Conservation (phyloP, 2,888 invertebrate species). For the Mactromeris polynyma region DNA sequence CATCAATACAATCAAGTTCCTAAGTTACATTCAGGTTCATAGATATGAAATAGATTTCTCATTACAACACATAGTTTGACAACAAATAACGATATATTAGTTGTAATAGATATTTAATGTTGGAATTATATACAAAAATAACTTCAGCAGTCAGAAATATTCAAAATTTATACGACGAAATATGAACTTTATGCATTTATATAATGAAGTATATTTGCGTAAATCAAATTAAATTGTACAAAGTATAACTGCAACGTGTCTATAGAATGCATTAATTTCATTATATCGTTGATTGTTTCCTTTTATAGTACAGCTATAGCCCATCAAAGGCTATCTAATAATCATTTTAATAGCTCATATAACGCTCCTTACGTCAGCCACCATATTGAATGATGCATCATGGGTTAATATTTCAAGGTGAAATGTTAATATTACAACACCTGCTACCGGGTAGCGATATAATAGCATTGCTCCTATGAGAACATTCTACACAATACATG, state of each 20-base stretch:
- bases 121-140: background rate
- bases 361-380: background rate
- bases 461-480: background rate
- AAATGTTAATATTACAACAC: constrained; percentile 15
- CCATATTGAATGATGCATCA: background rate
- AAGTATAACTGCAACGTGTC: background rate
- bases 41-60: background rate
- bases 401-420: constrained; percentile 20
- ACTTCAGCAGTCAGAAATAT: background rate
- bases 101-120: background rate
- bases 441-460: background rate
- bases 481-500: background rate
- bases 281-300: background rate
- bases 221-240: background rate
- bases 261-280: background rate
- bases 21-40: background rate
- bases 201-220: background rate
- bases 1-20: background rate
- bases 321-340: background rate
- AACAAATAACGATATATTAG: background rate
- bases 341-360: background rate
- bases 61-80: background rate
- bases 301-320: background rate
- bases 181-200: background rate
- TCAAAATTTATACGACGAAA: background rate